phyloP scores from a whole-genome alignment of 2,797 vertebrate species.

The Betta splendens region DNA sequence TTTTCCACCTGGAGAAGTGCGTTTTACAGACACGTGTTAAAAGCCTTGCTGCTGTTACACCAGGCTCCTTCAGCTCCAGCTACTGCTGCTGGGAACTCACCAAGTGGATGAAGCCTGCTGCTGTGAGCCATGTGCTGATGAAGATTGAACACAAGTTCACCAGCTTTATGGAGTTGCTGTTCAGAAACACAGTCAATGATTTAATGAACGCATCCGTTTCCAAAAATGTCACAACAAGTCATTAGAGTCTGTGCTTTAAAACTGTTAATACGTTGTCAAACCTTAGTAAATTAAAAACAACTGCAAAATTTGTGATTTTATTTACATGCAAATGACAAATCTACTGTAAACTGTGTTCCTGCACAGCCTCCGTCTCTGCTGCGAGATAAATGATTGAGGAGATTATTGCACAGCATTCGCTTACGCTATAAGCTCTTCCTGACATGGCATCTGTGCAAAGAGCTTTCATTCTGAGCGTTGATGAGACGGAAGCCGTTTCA shows the following conservation, averaged over 20 bases:
- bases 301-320: no score
- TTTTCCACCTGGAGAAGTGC: constrained; percentile 98
- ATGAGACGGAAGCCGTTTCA: constrained; percentile 23
- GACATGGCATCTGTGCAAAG: constrained; percentile 86
- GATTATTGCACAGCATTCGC: constrained; percentile 83
- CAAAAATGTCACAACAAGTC: no score
- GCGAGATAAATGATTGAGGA: constrained; percentile 69
- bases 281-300: no score
- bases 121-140: constrained; percentile 99
- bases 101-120: constrained; percentile 98
- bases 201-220: no score
- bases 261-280: no score
- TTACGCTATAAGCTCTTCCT: constrained; percentile 80
- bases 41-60: no score
- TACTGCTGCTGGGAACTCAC: constrained; percentile 81
- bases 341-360: no score
- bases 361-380: constrained; percentile 28
- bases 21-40: no score
- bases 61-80: background rate
- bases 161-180: constrained; percentile 87
- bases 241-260: no score
- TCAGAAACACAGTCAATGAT: no score
- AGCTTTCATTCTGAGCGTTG: constrained; percentile 69
- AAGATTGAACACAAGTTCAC: constrained; percentile 99
- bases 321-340: no score